phyloP scores from a whole-genome alignment of 2,113 vertebrate genomes.

The Dicentrarchus labrax region DNA sequence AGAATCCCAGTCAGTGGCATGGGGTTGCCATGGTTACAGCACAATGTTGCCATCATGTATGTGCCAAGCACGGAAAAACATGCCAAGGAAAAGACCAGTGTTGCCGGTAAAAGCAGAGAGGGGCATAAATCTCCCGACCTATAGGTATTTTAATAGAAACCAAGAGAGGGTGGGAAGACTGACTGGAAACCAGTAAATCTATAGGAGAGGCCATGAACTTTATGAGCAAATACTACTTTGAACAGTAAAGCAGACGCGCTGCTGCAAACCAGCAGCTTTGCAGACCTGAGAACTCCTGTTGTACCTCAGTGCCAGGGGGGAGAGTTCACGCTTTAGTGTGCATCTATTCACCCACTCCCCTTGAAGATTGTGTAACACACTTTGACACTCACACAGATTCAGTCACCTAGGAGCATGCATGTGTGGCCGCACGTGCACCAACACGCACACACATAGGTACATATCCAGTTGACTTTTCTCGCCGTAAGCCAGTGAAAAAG shows the following conservation, averaged over 20 bases:
- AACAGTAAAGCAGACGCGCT: conserved; percentile 43
- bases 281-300: conserved; percentile 16
- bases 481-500: conserved; percentile 60
- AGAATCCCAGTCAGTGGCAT: conserved; percentile 45
- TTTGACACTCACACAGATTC: conserved; percentile 38
- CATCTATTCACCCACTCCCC: conserved; percentile 42
- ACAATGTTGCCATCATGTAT: conserved; percentile 30
- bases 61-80: conserved; percentile 21
- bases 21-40: conserved; percentile 45
- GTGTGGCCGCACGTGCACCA: conserved; percentile 30
- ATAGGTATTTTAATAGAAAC: conserved; percentile 41
- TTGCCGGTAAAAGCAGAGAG: conserved; percentile 10
- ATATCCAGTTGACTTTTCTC: conserved; percentile 51
- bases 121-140: conserved; percentile 44
- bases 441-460: conserved; percentile 51
- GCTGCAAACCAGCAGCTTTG: conserved; percentile 36
- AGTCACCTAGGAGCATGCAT: conserved; percentile 46
- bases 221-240: conserved; percentile 41
- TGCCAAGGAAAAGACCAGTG: background rate
- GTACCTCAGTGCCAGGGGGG: conserved; percentile 6
- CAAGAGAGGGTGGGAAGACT: conserved; percentile 17
- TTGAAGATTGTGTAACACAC: conserved; percentile 50
- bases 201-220: conserved; percentile 34
- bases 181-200: conserved; percentile 58
- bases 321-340: conserved; percentile 51